These are phyloP conservation scores for Caenorhabditis tropicalis DNA, from an alignment of 1,140 invertebrate species.

Conservation along the genomic window DNA sequence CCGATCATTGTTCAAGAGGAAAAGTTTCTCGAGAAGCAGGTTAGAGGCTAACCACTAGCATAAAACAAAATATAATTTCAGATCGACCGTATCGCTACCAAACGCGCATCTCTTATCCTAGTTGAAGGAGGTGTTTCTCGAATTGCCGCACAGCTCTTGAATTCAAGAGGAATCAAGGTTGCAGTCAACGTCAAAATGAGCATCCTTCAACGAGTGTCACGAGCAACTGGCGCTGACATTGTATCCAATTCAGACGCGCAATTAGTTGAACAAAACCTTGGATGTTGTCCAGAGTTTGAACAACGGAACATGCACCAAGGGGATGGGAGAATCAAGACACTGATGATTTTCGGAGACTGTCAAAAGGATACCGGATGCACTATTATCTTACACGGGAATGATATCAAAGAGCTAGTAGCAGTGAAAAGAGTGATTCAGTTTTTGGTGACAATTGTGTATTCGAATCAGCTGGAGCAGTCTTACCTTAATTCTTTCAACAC, in stretches of 20 bases:
- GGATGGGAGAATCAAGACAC: slow-evolving; percentile 73
- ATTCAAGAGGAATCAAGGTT: background rate
- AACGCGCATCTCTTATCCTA: slow-evolving; percentile 85
- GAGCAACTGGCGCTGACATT: slow-evolving; percentile 85
- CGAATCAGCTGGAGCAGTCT: slow-evolving; percentile 59
- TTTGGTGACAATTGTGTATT: slow-evolving; percentile 59
- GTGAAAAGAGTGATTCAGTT: slow-evolving; percentile 71
- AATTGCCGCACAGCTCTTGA: slow-evolving; percentile 42
- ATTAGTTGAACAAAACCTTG: slow-evolving; percentile 83
- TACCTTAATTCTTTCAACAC: slow-evolving; percentile 66
- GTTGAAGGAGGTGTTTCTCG: slow-evolving; percentile 76
- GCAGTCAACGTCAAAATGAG: slow-evolving; percentile 42
- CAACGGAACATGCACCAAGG: slow-evolving; percentile 78
- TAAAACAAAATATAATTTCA: slow-evolving; percentile 31
- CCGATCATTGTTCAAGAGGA: slow-evolving; percentile 67
- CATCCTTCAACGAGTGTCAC: slow-evolving; percentile 77
- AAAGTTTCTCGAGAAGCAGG: slow-evolving; percentile 70
- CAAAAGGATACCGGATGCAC: slow-evolving; percentile 86
- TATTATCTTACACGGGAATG: slow-evolving; percentile 84
- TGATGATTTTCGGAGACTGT: slow-evolving; percentile 82
- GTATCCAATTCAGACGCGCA: slow-evolving; percentile 88
- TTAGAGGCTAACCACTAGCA: no score
- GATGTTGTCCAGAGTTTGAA: slow-evolving; percentile 86
- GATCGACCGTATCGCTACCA: slow-evolving; percentile 84
- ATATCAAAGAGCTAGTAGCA: slow-evolving; percentile 79